phyloP scores from a whole-genome alignment of 1,140 invertebrate species.

The Mesaphorura yosii region DNA sequence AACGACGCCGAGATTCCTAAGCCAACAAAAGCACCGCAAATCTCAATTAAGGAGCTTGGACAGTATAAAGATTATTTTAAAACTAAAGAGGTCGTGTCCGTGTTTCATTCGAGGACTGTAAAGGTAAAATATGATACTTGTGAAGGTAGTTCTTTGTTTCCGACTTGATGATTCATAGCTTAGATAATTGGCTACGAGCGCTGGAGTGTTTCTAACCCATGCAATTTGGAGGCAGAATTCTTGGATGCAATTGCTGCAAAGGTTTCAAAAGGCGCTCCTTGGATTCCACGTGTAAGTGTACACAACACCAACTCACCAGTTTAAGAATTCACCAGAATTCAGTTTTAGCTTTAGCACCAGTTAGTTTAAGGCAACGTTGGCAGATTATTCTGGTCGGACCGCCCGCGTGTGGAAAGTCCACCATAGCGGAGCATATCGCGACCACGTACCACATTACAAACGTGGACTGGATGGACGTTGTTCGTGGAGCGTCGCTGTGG shows the following conservation, averaged over 20 bases:
- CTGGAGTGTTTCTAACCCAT: conserved; percentile 7
- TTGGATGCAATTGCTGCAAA: conserved; percentile 12
- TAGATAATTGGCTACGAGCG: conserved; percentile 13
- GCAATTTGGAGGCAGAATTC: conserved; percentile 21
- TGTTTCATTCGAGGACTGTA: conserved; percentile 13
- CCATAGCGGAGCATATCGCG: conserved; percentile 13
- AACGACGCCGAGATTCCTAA: too few relatives aligned
- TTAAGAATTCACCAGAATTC: too few relatives aligned
- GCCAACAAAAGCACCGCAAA: neutral
- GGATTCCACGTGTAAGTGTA: conserved; percentile 25
- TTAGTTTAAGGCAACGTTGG: too few relatives aligned
- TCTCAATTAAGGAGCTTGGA: neutral
- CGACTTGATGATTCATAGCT: neutral
- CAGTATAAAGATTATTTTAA: conserved; percentile 5
- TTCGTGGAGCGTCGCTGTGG: conserved; percentile 15
- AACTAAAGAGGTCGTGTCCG: conserved; percentile 11
- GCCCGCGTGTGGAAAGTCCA: conserved; percentile 10
- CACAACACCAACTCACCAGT: too few relatives aligned
- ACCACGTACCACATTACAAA: conserved; percentile 14
- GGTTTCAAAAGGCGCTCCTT: conserved; percentile 18
- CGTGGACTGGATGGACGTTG: conserved; percentile 17
- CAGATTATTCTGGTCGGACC: conserved; percentile 10
- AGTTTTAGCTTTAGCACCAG: too few relatives aligned
- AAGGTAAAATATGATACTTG: neutral
- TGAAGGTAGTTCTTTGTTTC: neutral